Conservation (phyloP, 2,888 invertebrate genomes). For the Acanthosepion lycidas region DNA sequence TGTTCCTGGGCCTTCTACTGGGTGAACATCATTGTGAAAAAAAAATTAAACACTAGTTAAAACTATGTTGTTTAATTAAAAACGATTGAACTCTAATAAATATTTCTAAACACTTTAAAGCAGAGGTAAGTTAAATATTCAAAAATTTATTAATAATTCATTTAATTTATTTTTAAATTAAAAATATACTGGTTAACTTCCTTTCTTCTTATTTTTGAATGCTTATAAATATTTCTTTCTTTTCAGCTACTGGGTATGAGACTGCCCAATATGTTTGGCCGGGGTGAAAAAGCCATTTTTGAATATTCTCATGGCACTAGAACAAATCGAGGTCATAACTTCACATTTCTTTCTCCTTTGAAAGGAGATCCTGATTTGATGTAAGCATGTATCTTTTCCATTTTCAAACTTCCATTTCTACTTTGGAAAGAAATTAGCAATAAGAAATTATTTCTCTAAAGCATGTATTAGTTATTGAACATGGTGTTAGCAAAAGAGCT, state of each 20-base stretch:
- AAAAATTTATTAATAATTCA: too few relatives aligned
- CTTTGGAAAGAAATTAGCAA: neutral
- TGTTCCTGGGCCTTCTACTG: too few relatives aligned
- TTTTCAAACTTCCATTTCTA: neutral
- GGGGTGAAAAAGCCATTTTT: constrained; percentile 86
- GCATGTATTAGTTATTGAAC: too few relatives aligned
- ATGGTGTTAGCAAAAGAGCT: too few relatives aligned
- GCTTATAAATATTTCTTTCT: neutral
- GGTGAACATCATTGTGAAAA: too few relatives aligned
- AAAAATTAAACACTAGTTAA: too few relatives aligned
- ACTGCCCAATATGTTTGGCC: constrained; percentile 84
- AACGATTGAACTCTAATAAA: too few relatives aligned
- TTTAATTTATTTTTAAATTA: too few relatives aligned
- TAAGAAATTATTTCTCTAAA: too few relatives aligned
- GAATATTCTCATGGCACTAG: constrained; percentile 91
- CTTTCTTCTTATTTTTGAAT: neutral
- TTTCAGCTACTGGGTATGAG: constrained; percentile 79
- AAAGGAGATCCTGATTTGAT: constrained; percentile 77
- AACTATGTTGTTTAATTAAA: too few relatives aligned
- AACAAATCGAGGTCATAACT: constrained; percentile 85
- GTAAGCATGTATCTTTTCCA: constrained; percentile 59
- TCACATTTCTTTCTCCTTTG: constrained; percentile 88
- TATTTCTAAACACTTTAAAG: too few relatives aligned
- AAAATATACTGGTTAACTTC: neutral
- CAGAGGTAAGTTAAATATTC: too few relatives aligned